phyloP scores from a whole-genome alignment of 2,888 invertebrate species.

The Platerodrilus igneus region DNA sequence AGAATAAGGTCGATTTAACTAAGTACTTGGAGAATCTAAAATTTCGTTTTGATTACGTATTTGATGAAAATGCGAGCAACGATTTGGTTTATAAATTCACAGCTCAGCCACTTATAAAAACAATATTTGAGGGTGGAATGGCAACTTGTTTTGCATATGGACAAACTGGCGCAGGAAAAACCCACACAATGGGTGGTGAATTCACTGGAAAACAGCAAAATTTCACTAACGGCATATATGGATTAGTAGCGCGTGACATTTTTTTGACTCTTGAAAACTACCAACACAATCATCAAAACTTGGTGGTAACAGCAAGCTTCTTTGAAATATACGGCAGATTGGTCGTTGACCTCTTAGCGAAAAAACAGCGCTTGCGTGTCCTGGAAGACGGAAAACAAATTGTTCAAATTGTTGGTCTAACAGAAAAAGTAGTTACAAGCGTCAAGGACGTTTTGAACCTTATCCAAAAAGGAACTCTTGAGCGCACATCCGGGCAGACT shows the following conservation, averaged over 20 bases:
- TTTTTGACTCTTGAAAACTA: constrained; percentile 60
- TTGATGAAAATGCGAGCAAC: constrained; percentile 92
- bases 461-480: constrained; percentile 84
- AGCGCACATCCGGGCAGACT: constrained; percentile 93
- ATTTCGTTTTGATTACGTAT: constrained; percentile 98
- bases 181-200: constrained; percentile 99
- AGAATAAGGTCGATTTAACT: constrained; percentile 94
- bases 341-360: constrained; percentile 81
- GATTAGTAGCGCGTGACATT: constrained; percentile 93
- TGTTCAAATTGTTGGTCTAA: constrained; percentile 94
- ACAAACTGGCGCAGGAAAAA: constrained; percentile 95
- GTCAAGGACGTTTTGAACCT: constrained; percentile 91
- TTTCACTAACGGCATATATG: constrained; percentile 96
- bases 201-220: constrained; percentile 87
- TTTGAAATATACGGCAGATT: constrained; percentile 99
- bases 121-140: constrained; percentile 98
- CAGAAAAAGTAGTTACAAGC: constrained; percentile 83
- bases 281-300: constrained; percentile 77
- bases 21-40: constrained; percentile 97
- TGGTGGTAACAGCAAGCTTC: constrained; percentile 90
- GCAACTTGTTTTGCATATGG: constrained; percentile 99
- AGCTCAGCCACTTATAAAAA: constrained; percentile 95
- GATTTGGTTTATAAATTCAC: constrained; percentile 97
- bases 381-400: constrained; percentile 96
- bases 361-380: constrained; percentile 90